Percentiles rank a stretch among this genome's conserved stretches.
Conservation (phyloP, 2,888 invertebrate genomes). For the Marasmarcha lunaedactyla region DNA sequence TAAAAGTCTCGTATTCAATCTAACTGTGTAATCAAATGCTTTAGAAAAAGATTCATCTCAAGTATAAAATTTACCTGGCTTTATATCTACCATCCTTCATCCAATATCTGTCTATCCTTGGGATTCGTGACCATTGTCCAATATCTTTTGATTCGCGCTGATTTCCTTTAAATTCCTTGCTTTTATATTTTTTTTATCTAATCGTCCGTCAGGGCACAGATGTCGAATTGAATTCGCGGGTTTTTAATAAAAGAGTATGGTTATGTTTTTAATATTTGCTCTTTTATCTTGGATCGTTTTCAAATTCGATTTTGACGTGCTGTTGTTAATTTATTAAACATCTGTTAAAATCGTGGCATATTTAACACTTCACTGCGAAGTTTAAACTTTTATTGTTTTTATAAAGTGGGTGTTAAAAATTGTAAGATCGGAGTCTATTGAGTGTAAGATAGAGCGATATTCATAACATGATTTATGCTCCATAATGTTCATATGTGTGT, state of each 20-base stretch:
- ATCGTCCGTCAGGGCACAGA: slow-evolving; percentile 26
- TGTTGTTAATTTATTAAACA: slow-evolving; percentile 1
- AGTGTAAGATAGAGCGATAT: slow-evolving; percentile 52
- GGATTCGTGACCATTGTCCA: slow-evolving; percentile 66
- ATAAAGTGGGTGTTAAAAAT: slow-evolving; percentile 68
- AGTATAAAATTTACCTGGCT: slow-evolving; percentile 45
- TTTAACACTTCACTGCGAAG: slow-evolving; percentile 25
- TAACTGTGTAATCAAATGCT: no score
- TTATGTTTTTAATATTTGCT: slow-evolving; percentile 35
- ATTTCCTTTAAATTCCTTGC: slow-evolving; percentile 21
- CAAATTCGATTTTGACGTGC: not conserved
- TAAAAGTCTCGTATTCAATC: no score
- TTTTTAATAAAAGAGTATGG: slow-evolving; percentile 33
- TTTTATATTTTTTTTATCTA: slow-evolving; percentile 26
- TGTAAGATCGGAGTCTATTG: slow-evolving; percentile 51
- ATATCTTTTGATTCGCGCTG: slow-evolving; percentile 55
- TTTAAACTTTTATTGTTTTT: slow-evolving; percentile 19
- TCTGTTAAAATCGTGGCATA: slow-evolving; percentile 14
- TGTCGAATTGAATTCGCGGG: slow-evolving; percentile 35
- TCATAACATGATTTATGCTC: slow-evolving; percentile 50
- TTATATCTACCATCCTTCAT: slow-evolving; percentile 44
- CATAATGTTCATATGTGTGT: slow-evolving; percentile 34
- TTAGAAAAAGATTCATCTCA: no score
- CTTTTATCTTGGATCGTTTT: slow-evolving; percentile 21
- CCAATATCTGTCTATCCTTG: slow-evolving; percentile 31